Conservation (phyloP, 1,140 invertebrate species). For the Drosophila fuyamai region DNA sequence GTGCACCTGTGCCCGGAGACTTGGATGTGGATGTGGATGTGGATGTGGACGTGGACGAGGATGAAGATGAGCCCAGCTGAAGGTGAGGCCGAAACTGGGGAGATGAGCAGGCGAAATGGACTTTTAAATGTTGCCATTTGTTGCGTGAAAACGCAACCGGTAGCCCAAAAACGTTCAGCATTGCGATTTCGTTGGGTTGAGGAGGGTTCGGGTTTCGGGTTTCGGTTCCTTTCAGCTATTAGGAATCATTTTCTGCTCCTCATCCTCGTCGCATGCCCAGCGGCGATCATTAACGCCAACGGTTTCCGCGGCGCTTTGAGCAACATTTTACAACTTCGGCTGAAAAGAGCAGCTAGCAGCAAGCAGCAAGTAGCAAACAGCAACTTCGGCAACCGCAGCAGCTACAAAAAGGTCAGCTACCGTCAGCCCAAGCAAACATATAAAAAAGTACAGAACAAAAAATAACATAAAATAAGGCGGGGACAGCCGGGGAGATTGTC, state of each 20-base stretch:
- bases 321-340: conserved; percentile 68
- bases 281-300: conserved; percentile 68
- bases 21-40: conserved; percentile 28
- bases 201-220: conserved; percentile 25
- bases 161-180: conserved; percentile 64
- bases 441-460: conserved; percentile 18
- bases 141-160: conserved; percentile 69
- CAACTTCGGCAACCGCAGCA: conserved; percentile 7
- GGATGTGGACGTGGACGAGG: conserved; percentile 17
- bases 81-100: conserved; percentile 21
- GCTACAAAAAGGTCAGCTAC: conserved; percentile 73
- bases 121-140: conserved; percentile 83
- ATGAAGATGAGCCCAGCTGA: conserved; percentile 40
- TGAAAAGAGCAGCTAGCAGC: conserved; percentile 54
- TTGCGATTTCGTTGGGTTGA: conserved; percentile 29
- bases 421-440: conserved; percentile 64
- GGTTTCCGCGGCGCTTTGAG: conserved; percentile 65
- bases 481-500: conserved; percentile 25
- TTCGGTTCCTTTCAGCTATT: conserved; percentile 51
- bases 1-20: conserved; percentile 67
- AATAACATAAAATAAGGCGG: conserved; percentile 59
- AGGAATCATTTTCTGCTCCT: conserved; percentile 34
- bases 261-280: conserved; percentile 38
- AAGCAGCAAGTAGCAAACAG: background rate
- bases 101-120: conserved; percentile 68